phyloP scores from a whole-genome alignment of 2,797 vertebrate genomes.

The Cossypha niveicapilla region DNA sequence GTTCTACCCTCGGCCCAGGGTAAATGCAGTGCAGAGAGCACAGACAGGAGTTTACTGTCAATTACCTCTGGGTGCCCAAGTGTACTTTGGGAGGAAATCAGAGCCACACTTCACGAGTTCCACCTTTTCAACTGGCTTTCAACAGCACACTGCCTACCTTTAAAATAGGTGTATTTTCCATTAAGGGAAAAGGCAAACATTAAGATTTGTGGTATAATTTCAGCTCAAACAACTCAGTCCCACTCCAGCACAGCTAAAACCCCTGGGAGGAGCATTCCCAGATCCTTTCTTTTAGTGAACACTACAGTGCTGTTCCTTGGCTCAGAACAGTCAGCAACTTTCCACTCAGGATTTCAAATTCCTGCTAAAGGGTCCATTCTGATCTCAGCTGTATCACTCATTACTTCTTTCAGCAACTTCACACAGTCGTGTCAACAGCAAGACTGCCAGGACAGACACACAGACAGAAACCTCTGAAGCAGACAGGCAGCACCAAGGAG shows the following conservation, averaged over 20 bases:
- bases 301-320: not conserved
- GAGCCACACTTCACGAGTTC: not conserved
- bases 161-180: not conserved
- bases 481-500: slow-evolving; percentile 24
- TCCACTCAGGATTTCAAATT: not conserved
- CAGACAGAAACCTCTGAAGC: slow-evolving; percentile 34
- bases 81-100: not conserved
- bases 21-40: not conserved
- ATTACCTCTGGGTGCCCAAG: not conserved
- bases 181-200: not conserved
- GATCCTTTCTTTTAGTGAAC: not conserved
- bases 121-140: not conserved
- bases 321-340: not conserved
- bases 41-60: not conserved
- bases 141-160: not conserved
- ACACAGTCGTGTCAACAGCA: not conserved
- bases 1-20: not conserved
- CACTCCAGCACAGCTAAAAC: not conserved
- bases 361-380: not conserved
- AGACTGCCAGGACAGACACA: not conserved
- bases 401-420: not conserved
- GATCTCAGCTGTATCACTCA: not conserved
- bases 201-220: not conserved
- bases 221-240: not conserved
- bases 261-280: not conserved